Evolutionary conservation across 1,140 invertebrate genomes (phyloP).

Genomic region (Drosophila ercepeae): DNA sequence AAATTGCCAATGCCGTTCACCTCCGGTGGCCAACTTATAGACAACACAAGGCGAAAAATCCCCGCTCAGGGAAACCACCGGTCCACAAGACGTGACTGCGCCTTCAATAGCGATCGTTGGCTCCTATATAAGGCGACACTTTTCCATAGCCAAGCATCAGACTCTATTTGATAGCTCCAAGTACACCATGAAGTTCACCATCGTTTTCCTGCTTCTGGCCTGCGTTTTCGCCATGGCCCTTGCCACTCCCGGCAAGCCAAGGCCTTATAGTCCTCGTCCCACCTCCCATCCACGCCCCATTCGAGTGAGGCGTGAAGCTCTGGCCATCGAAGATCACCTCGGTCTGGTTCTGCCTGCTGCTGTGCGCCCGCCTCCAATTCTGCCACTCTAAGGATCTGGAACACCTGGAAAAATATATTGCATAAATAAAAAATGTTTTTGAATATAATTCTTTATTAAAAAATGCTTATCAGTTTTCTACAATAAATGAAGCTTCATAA

Average conservation of each 20-base stretch:
- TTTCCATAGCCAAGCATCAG: constrained; percentile 13
- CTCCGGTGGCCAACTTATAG: neutral
- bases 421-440: neutral
- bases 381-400: neutral
- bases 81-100: constrained; percentile 2
- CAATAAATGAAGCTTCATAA: constrained; percentile 1
- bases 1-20: constrained; percentile 5
- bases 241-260: constrained; percentile 33
- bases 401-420: neutral
- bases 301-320: constrained; percentile 43
- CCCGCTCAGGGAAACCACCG: constrained; percentile 22
- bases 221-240: constrained; percentile 27
- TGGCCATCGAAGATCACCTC: constrained; percentile 25
- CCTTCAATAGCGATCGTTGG: neutral
- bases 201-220: constrained; percentile 37
- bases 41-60: constrained; percentile 15
- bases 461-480: neutral
- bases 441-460: neutral
- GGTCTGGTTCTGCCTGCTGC: constrained; percentile 6
- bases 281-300: constrained; percentile 48
- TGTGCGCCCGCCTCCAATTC: constrained; percentile 4
- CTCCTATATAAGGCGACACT: constrained; percentile 26
- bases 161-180: constrained; percentile 7
- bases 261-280: constrained; percentile 33
- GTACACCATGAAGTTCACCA: constrained; percentile 38